phyloP scores from a whole-genome alignment of 2,888 invertebrate genomes.

The Harpagoxenus sublaevis region DNA sequence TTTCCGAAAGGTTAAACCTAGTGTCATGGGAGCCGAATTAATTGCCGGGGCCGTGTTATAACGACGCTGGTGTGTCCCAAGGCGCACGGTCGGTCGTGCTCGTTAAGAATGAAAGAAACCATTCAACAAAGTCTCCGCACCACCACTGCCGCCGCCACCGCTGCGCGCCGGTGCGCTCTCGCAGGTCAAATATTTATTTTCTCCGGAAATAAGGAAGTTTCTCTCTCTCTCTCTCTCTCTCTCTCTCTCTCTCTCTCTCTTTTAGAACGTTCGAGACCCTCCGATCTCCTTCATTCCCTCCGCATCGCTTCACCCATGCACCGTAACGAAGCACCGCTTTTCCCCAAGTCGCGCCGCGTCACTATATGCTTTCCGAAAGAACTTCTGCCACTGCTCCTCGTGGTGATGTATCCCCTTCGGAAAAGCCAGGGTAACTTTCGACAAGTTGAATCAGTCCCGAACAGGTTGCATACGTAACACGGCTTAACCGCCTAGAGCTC shows the following conservation, averaged over 20 bases:
- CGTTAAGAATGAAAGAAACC: slow-evolving; percentile 78
- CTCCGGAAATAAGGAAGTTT: slow-evolving; percentile 74
- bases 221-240: slow-evolving; percentile 56
- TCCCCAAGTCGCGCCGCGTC: slow-evolving; percentile 33
- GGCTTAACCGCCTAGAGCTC: slow-evolving; percentile 49
- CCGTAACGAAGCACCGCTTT: slow-evolving; percentile 40
- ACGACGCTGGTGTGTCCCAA: slow-evolving; percentile 57
- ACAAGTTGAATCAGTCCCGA: slow-evolving; percentile 68
- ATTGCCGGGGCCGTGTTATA: slow-evolving; percentile 63
- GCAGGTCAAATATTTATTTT: slow-evolving; percentile 77
- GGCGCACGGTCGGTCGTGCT: slow-evolving; percentile 58
- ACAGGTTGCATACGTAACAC: slow-evolving; percentile 65
- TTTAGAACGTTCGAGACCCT: slow-evolving; percentile 64
- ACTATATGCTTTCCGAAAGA: slow-evolving; percentile 27
- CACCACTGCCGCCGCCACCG: background rate
- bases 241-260: slow-evolving; percentile 58
- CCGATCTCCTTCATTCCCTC: slow-evolving; percentile 27
- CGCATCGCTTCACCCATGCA: slow-evolving; percentile 29
- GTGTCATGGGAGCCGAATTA: slow-evolving; percentile 64
- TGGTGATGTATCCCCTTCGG: slow-evolving; percentile 34
- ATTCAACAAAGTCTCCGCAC: slow-evolving; percentile 68
- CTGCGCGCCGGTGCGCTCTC: slow-evolving; percentile 28
- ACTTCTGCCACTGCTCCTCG: slow-evolving; percentile 33
- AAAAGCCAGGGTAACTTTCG: slow-evolving; percentile 65
- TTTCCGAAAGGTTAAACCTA: slow-evolving; percentile 52